phyloP scores from a whole-genome alignment of 2,888 invertebrate genomes.

The Theretra japonica region DNA sequence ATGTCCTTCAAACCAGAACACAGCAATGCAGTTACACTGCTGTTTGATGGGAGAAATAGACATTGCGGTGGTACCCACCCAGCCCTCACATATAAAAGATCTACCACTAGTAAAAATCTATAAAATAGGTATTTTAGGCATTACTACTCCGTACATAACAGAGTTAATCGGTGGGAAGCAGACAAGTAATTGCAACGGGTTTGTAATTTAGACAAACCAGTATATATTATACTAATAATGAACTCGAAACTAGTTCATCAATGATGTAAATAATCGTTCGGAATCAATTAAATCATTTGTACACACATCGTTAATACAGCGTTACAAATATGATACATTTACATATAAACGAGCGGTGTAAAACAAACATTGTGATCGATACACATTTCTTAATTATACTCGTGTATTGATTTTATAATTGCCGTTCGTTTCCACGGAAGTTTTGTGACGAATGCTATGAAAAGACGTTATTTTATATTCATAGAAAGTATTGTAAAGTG shows the following conservation, averaged over 20 bases:
- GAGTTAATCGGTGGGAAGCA: not conserved
- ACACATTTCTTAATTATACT: not conserved
- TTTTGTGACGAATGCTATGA: too few relatives aligned
- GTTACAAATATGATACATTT: not conserved
- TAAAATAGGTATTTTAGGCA: too few relatives aligned
- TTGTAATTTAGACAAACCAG: not conserved
- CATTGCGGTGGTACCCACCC: too few relatives aligned
- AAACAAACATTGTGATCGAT: slow-evolving; percentile 18
- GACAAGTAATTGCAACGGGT: not conserved
- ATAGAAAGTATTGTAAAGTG: too few relatives aligned
- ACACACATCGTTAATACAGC: slow-evolving; percentile 2
- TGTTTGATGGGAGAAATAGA: too few relatives aligned
- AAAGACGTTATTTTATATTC: too few relatives aligned
- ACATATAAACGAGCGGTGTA: slow-evolving; percentile 7
- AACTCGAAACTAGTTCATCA: slow-evolving; percentile 10
- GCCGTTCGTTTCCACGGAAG: too few relatives aligned
- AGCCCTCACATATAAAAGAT: too few relatives aligned
- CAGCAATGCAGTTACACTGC: too few relatives aligned
- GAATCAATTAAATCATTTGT: slow-evolving; percentile 9
- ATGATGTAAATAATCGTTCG: not conserved
- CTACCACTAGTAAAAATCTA: too few relatives aligned
- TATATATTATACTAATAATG: slow-evolving; percentile 6
- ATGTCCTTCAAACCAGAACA: too few relatives aligned
- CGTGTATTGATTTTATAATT: not conserved
- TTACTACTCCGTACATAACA: too few relatives aligned